Evolutionary conservation across 2,888 invertebrate species (phyloP), one percentile per base, ranked within the genome.

Genomic region (Caenorhabditis zanzibari): DNA sequence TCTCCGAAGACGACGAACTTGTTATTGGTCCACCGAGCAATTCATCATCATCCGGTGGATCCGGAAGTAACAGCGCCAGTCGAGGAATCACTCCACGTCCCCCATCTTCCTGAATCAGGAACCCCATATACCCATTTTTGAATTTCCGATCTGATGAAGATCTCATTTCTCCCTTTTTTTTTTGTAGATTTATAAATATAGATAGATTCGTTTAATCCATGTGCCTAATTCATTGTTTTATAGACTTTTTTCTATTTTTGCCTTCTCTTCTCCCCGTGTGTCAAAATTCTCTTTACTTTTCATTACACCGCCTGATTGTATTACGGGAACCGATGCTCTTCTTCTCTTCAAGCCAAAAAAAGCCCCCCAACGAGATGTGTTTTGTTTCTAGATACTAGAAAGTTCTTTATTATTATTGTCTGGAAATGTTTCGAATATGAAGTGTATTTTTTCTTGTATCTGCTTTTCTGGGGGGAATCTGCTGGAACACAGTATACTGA

Each of bases 1-100:
- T 71, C 44, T 77, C 84, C 0, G 86, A 83, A 56, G 85, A 82
- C 52, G 86, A 86, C 47, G 81, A 82, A 9, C 38, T 81, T n/a
- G 35, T 63, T 19, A 75, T 75, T 16, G 75, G 80, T 0, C 74
- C 72, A 7, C 71, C 66, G 22, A 54, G 54, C 44, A 80, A 49
- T 4, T 68, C 76, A 28, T 49, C 76, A 14, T 58, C 76, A 26
- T 58, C 58, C 22, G 44, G 32, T 19, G 66, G 64, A 19, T 47
- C 58, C 14, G 32, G 68, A n/a, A 26, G 24, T 14, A 54, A 54
- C 26, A 14, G 22, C 14, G 10, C 26, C 12, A 54, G 26, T 26
- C 54, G 54, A 14, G 26, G 9, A 2, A 26, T 54, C 26, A 61
- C 61, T 24, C 61, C 61, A 61, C 61, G 61, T 9, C 61, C 61